Conservation (phyloP, 2,888 invertebrate genomes). For the Julus scanicus region DNA sequence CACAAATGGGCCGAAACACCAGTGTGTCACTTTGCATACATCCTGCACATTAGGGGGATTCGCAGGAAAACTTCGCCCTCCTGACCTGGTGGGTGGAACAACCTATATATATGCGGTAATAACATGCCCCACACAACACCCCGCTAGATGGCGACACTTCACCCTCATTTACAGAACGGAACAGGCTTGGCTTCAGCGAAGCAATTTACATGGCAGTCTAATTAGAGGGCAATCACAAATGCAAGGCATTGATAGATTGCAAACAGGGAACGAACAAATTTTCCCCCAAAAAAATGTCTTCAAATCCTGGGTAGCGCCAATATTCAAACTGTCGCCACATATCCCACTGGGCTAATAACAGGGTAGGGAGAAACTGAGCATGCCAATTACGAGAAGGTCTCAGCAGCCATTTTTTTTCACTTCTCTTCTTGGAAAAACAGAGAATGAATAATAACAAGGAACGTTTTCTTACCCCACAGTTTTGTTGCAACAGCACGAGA, state of each 20-base stretch:
- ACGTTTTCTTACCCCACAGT: constrained; percentile 22
- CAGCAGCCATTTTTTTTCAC: background rate
- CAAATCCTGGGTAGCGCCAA: background rate
- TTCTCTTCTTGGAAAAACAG: background rate
- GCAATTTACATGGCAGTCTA: constrained; percentile 18
- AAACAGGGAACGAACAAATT: background rate
- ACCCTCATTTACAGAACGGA: background rate
- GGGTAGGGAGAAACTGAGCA: constrained; percentile 1
- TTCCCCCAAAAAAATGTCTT: background rate
- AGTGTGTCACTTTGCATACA: no score
- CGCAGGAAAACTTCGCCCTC: no score
- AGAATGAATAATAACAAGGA: constrained; percentile 21
- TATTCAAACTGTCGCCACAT: constrained; percentile 5
- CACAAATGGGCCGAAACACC: no score
- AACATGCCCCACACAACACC: no score
- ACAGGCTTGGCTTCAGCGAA: background rate
- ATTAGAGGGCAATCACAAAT: background rate
- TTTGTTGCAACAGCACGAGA: constrained; percentile 5
- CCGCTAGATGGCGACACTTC: background rate
- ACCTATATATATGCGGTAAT: no score
- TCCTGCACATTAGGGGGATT: no score
- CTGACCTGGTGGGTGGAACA: no score
- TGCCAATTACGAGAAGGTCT: constrained; percentile 33
- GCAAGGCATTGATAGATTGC: background rate
- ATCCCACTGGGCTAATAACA: constrained; percentile 12